Evolutionary conservation across 2,797 vertebrate genomes (phyloP).

Genomic region (Myripristis murdjan): DNA sequence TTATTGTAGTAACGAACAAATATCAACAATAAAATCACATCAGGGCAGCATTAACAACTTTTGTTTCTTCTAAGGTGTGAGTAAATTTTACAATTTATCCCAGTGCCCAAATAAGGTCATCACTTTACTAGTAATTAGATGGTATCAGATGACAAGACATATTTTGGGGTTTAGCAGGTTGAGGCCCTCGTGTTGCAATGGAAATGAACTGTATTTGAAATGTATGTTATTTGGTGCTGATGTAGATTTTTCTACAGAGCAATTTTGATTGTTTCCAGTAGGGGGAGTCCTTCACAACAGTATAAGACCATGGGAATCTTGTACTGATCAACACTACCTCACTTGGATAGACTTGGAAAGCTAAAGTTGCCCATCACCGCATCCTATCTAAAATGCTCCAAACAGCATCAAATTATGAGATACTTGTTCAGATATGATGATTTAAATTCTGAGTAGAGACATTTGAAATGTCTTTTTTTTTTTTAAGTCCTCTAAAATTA

Average conservation of each 20-base stretch:
- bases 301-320: conserved; percentile 37
- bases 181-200: not conserved
- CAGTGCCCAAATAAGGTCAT: too few relatives aligned
- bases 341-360: conserved; percentile 15
- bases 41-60: too few relatives aligned
- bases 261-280: conserved; percentile 64
- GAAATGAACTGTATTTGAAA: not conserved
- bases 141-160: too few relatives aligned
- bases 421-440: conserved; percentile 15
- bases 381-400: conserved; percentile 16
- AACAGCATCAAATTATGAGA: conserved; percentile 27
- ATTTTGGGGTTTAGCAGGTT: not conserved
- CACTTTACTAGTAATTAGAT: too few relatives aligned
- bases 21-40: too few relatives aligned
- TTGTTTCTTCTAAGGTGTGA: too few relatives aligned
- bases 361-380: conserved; percentile 26
- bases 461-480: conserved; percentile 30
- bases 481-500: conserved; percentile 40
- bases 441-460: conserved; percentile 14
- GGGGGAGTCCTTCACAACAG: conserved; percentile 78
- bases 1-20: too few relatives aligned
- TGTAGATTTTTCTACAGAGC: not conserved
- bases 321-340: conserved; percentile 3
- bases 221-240: not conserved
- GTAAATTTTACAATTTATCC: too few relatives aligned